Evolutionary conservation across 2,888 invertebrate genomes (phyloP), one percentile per base, ranked within the genome.

Genomic region (Noctua fimbriata): DNA sequence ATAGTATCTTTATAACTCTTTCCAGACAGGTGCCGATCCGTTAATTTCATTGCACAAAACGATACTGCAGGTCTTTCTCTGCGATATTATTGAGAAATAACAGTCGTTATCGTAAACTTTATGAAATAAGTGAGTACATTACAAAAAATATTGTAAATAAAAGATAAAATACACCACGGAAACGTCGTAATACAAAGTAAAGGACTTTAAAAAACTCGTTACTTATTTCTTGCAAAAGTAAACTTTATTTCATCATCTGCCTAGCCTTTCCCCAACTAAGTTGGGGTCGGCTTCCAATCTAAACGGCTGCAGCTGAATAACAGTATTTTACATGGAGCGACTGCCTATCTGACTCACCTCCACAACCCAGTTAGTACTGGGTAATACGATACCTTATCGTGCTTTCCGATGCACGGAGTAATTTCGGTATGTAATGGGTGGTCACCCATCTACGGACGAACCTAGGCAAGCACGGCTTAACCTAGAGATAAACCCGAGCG

Each of bases 1-100:
- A 72, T 67, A 82, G 28, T 12, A 69, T 81, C 28, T 82, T n/a
- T 63, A 81, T 28, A n/a, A 28, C 12, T 9, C 10, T 47, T 36
- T 32, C 72, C 41, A 18, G 47, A 41, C 58, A 81, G 32, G 32
- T 66, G 58, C 41, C 24, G 49, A 41, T 63, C 69, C 18, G 44
- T 65, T 65, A 44, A 69, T 49, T 67, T 52, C 2, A 60, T 67
- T 58, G 66, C 32, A 71, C 28, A 67, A 21, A 80, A 52, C 55
- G 52, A 24, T 44, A 81, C n/a, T 32, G n/a, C n/a, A n/a, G 7
- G 24, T 58, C 7, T 71, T 67, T 81, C 49, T 41, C 49, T 14
- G 47, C 10, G 7, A 41, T 24, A 60, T 18, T 52, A 36, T 80
- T 81, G 82, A n/a, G 73, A 60, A 81, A 49, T 32, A n/a, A 18